Conservation (phyloP, 2,113 vertebrate species). For the Scortum barcoo region DNA sequence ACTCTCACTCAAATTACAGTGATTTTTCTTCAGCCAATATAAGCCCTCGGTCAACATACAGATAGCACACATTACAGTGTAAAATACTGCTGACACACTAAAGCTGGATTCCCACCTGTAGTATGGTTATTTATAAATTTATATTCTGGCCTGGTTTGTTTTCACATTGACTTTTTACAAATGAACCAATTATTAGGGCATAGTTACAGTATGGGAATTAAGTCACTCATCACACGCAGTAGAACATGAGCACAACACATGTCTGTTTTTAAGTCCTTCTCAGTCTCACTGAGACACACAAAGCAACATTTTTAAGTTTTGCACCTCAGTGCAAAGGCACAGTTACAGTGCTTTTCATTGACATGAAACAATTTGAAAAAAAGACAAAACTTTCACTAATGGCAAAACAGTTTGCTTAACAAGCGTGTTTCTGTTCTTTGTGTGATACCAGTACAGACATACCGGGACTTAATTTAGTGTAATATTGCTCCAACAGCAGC, state of each 20-base stretch:
- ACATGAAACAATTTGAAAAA: background rate
- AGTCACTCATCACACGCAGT: background rate
- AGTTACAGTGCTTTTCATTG: background rate
- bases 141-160: background rate
- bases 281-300: background rate
- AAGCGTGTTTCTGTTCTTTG: background rate
- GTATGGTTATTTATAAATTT: background rate
- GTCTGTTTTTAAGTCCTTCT: background rate
- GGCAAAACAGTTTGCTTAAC: background rate
- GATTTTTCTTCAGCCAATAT: slow-evolving; percentile 12
- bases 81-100: background rate
- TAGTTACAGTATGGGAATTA: background rate
- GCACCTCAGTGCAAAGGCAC: background rate
- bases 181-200: background rate
- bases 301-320: no score
- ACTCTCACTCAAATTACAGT: slow-evolving; percentile 63
- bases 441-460: background rate
- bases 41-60: slow-evolving; percentile 29
- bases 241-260: no score
- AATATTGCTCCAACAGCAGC: slow-evolving; percentile 29
- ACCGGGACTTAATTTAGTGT: slow-evolving; percentile 29
- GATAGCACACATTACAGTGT: slow-evolving; percentile 9
- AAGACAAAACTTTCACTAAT: background rate
- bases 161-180: background rate
- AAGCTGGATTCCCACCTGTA: background rate